phyloP scores from a whole-genome alignment of 2,113 vertebrate species.

The Engraulis encrasicolus region DNA sequence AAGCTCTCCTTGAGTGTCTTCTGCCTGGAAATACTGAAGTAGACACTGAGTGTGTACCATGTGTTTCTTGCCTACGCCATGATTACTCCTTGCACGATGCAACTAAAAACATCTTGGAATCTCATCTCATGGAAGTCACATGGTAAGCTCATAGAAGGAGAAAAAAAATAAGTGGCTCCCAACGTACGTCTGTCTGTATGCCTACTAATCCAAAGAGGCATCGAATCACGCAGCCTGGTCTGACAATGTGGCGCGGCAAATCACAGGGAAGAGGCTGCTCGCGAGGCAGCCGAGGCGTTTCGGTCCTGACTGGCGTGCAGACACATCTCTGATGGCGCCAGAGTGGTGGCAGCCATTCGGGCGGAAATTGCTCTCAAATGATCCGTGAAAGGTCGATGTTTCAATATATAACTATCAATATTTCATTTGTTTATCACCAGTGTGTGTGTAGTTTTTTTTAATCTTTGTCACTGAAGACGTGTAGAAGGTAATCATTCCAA shows the following conservation, averaged over 20 bases:
- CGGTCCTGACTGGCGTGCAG: slow-evolving; percentile 18
- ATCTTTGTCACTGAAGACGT: background rate
- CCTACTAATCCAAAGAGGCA: slow-evolving; percentile 30
- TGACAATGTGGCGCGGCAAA: slow-evolving; percentile 34
- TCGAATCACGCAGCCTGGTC: slow-evolving; percentile 49
- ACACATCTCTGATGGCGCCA: background rate
- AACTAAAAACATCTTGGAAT: too few species aligned
- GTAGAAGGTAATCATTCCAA: background rate
- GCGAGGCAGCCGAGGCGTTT: slow-evolving; percentile 29
- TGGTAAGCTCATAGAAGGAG: too few species aligned
- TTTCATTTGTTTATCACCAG: slow-evolving; percentile 12
- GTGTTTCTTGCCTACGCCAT: too few species aligned
- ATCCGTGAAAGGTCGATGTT: background rate
- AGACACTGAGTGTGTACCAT: too few species aligned
- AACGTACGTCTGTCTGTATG: too few species aligned
- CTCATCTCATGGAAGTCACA: too few species aligned
- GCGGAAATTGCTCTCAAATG: background rate
- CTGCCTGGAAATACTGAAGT: slow-evolving; percentile 36
- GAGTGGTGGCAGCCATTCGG: background rate
- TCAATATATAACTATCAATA: background rate
- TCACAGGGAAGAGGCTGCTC: background rate
- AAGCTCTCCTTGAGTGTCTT: slow-evolving; percentile 11
- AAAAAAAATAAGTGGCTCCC: too few species aligned
- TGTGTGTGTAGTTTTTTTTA: background rate
- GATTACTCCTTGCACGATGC: too few species aligned